Base-by-base conservation (phyloP, 1,140 invertebrate genomes). In the Drosophila virilis region DNA sequence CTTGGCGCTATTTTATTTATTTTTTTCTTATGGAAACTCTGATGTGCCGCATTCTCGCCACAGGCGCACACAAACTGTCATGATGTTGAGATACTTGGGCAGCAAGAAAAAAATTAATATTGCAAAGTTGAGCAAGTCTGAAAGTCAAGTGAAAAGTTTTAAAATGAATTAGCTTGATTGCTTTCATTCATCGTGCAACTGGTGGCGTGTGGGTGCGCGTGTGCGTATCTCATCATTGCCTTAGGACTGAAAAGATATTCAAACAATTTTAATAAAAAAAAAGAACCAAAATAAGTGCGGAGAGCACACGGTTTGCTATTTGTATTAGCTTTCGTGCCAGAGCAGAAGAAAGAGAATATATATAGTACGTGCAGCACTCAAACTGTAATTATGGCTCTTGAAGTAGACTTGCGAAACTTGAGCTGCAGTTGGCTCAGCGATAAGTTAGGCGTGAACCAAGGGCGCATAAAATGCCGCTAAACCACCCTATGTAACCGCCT, bases 101-200 rank as follows among this genome's bases (percentile, higher is more conserved):
- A 42, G 15, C 48, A 67, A 74, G 43, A n/a, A 37, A 64, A 46
- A 70, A 85, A 65, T 80, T 59, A 80, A 84, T 74, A 85, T 74
- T 55, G 22, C 59, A 50, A 64, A 57, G 58, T 57, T 65, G 33
- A 17, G 51, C 51, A 65, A 65, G 59, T 67, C 40, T 58, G 37
- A 72, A 55, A 83, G 68, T 84, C 72, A 77, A 73, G 76, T 52
- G 22, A 13, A 76, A 76, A 84, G 66, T 75, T 82, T 45, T 70
- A 77, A 77, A 80, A 80, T 70, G 64, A 83, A 84, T 77, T 80
- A 81, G 74, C 73, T 64, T 58, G 52, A 77, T 68, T 77, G 68
- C 62, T 48, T 55, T 61, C 42, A 38, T 62, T 60, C 46, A 74
- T 81, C 38, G 15, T 9, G 40, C 59, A 62, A 69, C 46, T 61